Evolutionary conservation across 2,888 invertebrate genomes (phyloP), one percentile per base, ranked within the genome.

Genomic region (Oxyteleia sp.): DNA sequence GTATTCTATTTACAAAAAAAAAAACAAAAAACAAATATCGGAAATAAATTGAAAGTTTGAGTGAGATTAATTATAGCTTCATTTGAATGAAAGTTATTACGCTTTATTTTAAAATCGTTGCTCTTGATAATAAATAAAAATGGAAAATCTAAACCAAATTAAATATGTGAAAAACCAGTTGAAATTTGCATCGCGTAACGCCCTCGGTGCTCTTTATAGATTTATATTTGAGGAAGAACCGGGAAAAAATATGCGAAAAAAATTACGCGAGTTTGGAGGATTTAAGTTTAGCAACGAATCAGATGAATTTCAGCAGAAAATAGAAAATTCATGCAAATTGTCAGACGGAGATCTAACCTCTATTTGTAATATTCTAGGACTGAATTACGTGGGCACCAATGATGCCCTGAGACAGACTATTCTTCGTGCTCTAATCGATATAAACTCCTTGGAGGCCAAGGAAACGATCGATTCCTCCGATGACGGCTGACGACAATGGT

Each of bases 171-270:
- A 35, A 1, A 4, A 1, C 0, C 32, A 35, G 18, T 16, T 55
- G 11, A 32, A 35, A 15, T 0, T 35, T 1, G 15, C 55, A 1
- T 29, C 66, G 2, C 49, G 38, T 10, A 29, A 13, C 1, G 61
- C 43, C 15, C 41, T 74, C 7, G 1, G 51, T 53, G 43, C 43
- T 16, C 23, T 63, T 10, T 64, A 64, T 45, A 35, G 55, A 23
- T 64, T 53, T n/a, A 76, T 66, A 23, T 76, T 59, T 20, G 51
- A 68, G 15, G 41, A 64, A 4, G 47, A 43, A 43, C 13, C 43
- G 2, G 13, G 15, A 4, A 43, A 13, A 41, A 41, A 20, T n/a
- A 47, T 35, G 26, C 29, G 41, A 41, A 41, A 41, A 5, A 41
- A 41, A 13, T 13, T 13, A 13, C 5, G 3, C 2, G 15, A 18